These are phyloP conservation scores for Ligdia adustata DNA, from an alignment of 2,888 invertebrate species.

Conservation along the genomic window DNA sequence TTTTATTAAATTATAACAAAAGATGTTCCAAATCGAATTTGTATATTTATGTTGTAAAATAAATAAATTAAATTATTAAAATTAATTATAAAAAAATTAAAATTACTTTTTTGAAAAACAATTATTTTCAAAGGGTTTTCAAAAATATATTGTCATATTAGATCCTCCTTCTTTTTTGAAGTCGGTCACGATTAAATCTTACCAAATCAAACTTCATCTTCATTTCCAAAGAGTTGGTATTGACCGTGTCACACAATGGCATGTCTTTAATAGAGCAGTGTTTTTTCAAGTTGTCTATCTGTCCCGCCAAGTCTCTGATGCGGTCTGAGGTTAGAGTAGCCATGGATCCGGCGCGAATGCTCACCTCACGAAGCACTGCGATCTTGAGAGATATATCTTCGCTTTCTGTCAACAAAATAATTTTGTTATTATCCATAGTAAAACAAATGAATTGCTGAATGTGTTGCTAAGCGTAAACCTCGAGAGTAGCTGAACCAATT, in stretches of 20 bases:
- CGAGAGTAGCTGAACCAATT: too few species aligned
- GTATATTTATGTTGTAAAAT: too few species aligned
- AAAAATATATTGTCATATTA: too few species aligned
- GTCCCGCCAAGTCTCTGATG: slow-evolving; percentile 83
- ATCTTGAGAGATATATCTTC: slow-evolving; percentile 84
- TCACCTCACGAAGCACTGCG: slow-evolving; percentile 81
- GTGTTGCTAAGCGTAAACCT: too few species aligned
- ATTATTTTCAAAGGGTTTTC: too few species aligned
- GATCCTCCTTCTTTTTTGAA: too few species aligned
- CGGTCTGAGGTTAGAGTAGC: slow-evolving; percentile 83
- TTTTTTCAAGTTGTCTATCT: slow-evolving; percentile 84
- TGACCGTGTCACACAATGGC: slow-evolving; percentile 90
- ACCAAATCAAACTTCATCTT: slow-evolving; percentile 86
- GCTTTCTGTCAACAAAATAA: slow-evolving; percentile 72
- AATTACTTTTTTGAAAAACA: too few species aligned
- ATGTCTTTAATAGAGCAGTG: slow-evolving; percentile 88
- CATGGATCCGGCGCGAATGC: slow-evolving; percentile 79
- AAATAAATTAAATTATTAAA: too few species aligned
- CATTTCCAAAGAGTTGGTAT: slow-evolving; percentile 87
- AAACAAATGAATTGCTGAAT: too few species aligned
- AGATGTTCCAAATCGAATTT: too few species aligned
- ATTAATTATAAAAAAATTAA: too few species aligned
- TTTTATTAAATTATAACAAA: too few species aligned
- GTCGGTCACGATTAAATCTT: slow-evolving; percentile 21
- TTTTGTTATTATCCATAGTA: slow-evolving; percentile 1